Percentiles rank a stretch among this genome's conserved stretches.
These are phyloP conservation scores for Chaetogeoica ovagalla DNA, from an alignment of 2,888 invertebrate genomes.

Conservation along the genomic window DNA sequence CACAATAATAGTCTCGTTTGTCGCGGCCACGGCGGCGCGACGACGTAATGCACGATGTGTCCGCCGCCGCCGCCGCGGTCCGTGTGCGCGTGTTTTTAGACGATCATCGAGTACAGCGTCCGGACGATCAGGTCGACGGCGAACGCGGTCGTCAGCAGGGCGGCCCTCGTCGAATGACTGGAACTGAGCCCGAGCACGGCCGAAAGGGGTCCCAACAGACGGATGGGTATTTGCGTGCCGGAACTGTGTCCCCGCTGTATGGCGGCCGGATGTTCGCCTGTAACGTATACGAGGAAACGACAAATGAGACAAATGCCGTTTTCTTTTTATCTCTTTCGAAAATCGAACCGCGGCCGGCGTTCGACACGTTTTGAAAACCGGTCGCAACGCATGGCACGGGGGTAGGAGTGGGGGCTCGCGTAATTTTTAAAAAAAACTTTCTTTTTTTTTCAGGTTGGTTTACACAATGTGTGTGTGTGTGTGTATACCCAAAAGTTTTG, in stretches of 20 bases:
- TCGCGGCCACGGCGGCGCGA: too few species aligned
- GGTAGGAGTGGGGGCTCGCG: too few species aligned
- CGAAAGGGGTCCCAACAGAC: slow-evolving; percentile 62
- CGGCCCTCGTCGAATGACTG: slow-evolving; percentile 61
- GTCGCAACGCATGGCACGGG: too few species aligned
- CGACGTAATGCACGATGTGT: background rate
- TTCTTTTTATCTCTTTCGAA: too few species aligned
- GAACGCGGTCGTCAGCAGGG: slow-evolving; percentile 58
- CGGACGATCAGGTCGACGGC: slow-evolving; percentile 43
- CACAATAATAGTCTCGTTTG: background rate
- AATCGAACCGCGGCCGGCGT: too few species aligned
- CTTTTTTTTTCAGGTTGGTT: too few species aligned
- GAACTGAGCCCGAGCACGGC: slow-evolving; percentile 62
- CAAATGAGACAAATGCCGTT: too few species aligned
- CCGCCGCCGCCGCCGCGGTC: background rate
- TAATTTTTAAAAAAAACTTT: too few species aligned
- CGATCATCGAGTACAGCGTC: slow-evolving; percentile 38
- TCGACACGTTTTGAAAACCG: too few species aligned
- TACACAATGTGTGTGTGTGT: too few species aligned
- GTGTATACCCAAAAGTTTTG: too few species aligned
- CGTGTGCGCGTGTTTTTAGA: background rate
- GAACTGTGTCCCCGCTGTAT: slow-evolving; percentile 66
- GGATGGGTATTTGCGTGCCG: slow-evolving; percentile 62
- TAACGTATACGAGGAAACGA: background rate
- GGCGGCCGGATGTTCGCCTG: slow-evolving; percentile 62